phyloP scores from a whole-genome alignment of 2,797 vertebrate species.

The Gymnoscopelus braueri region DNA sequence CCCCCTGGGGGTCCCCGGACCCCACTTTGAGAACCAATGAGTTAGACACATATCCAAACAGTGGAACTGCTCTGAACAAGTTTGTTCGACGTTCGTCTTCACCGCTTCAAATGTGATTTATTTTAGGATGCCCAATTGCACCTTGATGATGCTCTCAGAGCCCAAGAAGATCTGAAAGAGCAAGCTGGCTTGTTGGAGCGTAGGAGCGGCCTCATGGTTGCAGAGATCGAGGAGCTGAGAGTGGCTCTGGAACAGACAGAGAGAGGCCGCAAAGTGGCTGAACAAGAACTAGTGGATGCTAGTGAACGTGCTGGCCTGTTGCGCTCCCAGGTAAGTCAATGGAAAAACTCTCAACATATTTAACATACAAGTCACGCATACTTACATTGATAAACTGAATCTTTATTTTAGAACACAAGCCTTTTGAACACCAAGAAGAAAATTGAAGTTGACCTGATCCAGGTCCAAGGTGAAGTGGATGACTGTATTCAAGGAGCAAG shows the following conservation, averaged over 20 bases:
- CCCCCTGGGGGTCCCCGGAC: too few relatives aligned
- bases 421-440: slow-evolving; percentile 83
- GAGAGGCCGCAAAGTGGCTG: slow-evolving; percentile 81
- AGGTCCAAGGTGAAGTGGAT: slow-evolving; percentile 86
- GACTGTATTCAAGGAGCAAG: slow-evolving; percentile 86
- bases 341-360: not conserved
- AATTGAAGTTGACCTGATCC: slow-evolving; percentile 84
- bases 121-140: slow-evolving; percentile 87
- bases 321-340: slow-evolving; percentile 68
- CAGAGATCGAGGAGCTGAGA: slow-evolving; percentile 88
- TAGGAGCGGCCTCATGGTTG: slow-evolving; percentile 86
- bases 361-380: too few relatives aligned
- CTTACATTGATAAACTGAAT: too few relatives aligned
- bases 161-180: slow-evolving; percentile 89
- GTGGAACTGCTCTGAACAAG: too few relatives aligned
- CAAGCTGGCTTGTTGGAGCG: slow-evolving; percentile 87
- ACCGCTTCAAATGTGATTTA: not conserved
- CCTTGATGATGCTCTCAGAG: slow-evolving; percentile 83
- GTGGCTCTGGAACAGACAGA: slow-evolving; percentile 87
- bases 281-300: slow-evolving; percentile 87
- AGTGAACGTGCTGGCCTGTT: slow-evolving; percentile 87
- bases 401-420: slow-evolving; percentile 56
- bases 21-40: too few relatives aligned
- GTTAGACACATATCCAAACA: too few relatives aligned
- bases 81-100: too few relatives aligned